Evolutionary conservation across 2,888 invertebrate genomes (phyloP).

Genomic region (Drosophila mimica): DNA sequence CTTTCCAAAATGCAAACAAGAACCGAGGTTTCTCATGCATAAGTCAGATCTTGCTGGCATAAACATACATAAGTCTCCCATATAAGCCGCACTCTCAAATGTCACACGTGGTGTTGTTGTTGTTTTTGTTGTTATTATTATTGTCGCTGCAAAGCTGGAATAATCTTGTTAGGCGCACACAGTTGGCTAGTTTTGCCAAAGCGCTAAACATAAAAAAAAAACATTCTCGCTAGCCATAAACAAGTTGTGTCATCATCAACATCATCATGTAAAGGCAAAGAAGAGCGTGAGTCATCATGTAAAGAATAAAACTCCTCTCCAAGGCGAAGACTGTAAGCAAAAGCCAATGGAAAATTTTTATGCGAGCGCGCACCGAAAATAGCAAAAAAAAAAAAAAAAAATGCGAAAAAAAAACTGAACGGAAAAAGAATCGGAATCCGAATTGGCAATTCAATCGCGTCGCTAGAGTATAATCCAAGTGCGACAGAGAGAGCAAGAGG

Average conservation of each 20-base stretch:
- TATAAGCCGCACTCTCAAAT: constrained; percentile 6
- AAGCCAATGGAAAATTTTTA: constrained; percentile 70
- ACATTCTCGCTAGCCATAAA: constrained; percentile 13
- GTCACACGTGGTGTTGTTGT: neutral
- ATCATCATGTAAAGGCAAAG: constrained; percentile 18
- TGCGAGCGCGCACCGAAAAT: constrained; percentile 18
- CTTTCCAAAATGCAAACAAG: neutral
- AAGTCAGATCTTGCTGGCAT: neutral
- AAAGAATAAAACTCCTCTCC: constrained; percentile 27
- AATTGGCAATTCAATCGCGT: constrained; percentile 64
- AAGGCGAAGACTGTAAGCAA: constrained; percentile 22
- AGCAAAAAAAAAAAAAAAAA: constrained; percentile 4
- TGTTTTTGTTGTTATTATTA: neutral
- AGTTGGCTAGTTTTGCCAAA: constrained; percentile 17
- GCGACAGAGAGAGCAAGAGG: constrained; percentile 12
- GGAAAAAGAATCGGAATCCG: constrained; percentile 46
- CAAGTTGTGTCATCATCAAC: constrained; percentile 35
- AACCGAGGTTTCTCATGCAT: neutral
- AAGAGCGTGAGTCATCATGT: constrained; percentile 51
- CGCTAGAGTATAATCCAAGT: constrained; percentile 54
- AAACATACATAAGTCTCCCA: constrained; percentile 1
- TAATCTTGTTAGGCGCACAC: constrained; percentile 20
- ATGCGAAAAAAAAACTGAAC: constrained; percentile 23
- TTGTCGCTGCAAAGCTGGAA: constrained; percentile 10
- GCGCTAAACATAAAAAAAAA: neutral